Percentiles rank a stretch among this genome's conserved stretches.
Conservation (phyloP, 2,797 vertebrate genomes). For the Pseudochirops corinnae region DNA sequence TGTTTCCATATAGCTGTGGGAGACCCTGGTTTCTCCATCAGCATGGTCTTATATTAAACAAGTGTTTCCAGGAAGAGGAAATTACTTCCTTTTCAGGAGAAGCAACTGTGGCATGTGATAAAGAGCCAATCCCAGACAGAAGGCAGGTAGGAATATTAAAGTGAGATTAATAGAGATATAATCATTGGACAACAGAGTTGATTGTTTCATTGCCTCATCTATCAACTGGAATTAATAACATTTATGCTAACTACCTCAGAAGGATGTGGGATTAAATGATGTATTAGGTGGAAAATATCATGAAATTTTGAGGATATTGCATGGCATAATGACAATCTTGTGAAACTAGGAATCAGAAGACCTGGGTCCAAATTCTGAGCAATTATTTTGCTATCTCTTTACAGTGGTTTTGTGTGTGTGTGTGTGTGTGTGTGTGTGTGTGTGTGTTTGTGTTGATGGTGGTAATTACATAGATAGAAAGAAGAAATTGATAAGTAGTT, state of each 20-base stretch:
- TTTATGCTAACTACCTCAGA: slow-evolving; percentile 33
- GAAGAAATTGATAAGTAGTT: background rate
- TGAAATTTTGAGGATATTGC: background rate
- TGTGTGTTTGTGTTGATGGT: background rate
- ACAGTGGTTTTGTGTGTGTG: background rate
- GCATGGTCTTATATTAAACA: slow-evolving; percentile 66
- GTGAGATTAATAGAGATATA: slow-evolving; percentile 71
- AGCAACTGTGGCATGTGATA: slow-evolving; percentile 25
- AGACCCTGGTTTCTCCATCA: slow-evolving; percentile 36
- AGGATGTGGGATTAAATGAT: slow-evolving; percentile 45
- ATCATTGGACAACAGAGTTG: slow-evolving; percentile 34
- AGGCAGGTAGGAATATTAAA: slow-evolving; percentile 56
- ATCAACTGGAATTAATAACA: background rate
- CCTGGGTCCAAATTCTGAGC: background rate
- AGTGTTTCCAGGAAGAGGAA: slow-evolving; percentile 52
- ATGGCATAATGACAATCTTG: background rate
- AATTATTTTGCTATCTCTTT: background rate
- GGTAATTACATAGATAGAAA: background rate
- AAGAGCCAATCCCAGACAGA: slow-evolving; percentile 63
- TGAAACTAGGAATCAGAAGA: background rate
- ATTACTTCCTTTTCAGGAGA: slow-evolving; percentile 66
- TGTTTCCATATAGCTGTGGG: slow-evolving; percentile 24
- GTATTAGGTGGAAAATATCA: background rate
- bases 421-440: too few relatives aligned
- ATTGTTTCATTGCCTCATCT: slow-evolving; percentile 19